Conservation (phyloP, 1,140 invertebrate genomes). For the Teleogryllus occipitalis region DNA sequence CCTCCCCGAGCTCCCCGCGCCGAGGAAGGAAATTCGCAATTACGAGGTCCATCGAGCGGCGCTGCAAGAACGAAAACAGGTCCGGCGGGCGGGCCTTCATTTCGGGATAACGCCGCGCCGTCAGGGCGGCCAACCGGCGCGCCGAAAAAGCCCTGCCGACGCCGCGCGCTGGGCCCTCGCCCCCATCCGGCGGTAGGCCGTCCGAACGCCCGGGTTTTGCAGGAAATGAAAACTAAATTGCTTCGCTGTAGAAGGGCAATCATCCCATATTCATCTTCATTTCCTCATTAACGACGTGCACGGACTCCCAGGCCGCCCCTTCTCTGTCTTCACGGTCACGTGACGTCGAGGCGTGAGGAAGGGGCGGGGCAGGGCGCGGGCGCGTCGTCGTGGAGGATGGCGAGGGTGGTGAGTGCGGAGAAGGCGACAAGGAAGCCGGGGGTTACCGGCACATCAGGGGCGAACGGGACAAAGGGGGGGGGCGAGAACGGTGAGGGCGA, state of each 20-base stretch:
- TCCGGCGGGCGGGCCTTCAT: background rate
- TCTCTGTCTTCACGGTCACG: background rate
- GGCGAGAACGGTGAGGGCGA: no score
- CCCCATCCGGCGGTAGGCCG: background rate
- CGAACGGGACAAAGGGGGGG: no score
- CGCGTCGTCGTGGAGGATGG: no score
- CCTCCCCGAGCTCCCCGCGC: background rate
- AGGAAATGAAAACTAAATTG: slow-evolving; percentile 5
- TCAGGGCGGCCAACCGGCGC: background rate
- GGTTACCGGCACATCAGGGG: no score
- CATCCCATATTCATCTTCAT: slow-evolving; percentile 4
- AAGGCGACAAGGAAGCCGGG: no score
- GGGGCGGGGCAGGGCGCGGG: no score
- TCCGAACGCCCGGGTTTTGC: background rate
- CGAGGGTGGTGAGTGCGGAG: no score
- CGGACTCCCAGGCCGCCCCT: background rate
- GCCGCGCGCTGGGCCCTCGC: background rate
- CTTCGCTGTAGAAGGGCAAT: slow-evolving; percentile 3
- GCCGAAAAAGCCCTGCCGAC: background rate
- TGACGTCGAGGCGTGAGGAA: background rate
- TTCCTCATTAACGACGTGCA: slow-evolving; percentile 1
- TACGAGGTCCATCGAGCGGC: background rate
- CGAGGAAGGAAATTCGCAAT: background rate
- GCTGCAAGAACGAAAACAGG: background rate
- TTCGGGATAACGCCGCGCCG: background rate